A percentile compares a stretch with the other conserved stretches of the same genome.
Evolutionary conservation across 2,113 vertebrate genomes (phyloP).

Genomic region (Camelus bactrianus): DNA sequence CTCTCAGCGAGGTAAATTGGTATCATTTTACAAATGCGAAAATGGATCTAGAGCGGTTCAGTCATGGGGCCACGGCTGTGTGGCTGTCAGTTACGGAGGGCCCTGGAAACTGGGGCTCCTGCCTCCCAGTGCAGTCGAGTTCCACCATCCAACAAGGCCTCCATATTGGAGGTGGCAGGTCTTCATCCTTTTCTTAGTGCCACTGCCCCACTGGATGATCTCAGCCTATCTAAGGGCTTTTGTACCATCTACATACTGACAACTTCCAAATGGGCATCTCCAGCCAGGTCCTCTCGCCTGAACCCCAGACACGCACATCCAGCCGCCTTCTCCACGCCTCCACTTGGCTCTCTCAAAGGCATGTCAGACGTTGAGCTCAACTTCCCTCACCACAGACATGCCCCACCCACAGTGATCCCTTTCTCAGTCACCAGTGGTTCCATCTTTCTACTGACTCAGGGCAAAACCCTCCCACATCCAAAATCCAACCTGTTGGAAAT

Average conservation of each 20-base stretch:
- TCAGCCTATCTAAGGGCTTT: neutral
- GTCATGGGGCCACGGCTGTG: neutral
- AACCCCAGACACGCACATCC: neutral
- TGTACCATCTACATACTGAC: neutral
- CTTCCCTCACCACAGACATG: neutral
- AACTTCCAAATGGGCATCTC: neutral
- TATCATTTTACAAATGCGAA: neutral
- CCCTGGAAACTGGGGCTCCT: neutral
- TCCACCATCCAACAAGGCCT: neutral
- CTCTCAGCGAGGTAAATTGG: constrained; percentile 5
- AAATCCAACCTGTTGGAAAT: constrained; percentile 4
- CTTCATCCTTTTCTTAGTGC: neutral
- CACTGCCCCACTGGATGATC: neutral
- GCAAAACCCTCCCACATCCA: neutral
- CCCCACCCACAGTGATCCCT: neutral
- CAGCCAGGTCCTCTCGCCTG: neutral
- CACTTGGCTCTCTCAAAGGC: neutral
- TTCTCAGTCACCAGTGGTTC: neutral
- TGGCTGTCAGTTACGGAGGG: neutral
- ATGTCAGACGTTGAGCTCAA: neutral
- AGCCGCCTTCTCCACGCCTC: neutral
- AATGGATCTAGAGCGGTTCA: neutral
- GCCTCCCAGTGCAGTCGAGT: neutral
- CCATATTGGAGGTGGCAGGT: neutral
- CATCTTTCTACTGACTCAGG: neutral